phyloP scores from a whole-genome alignment of 2,113 vertebrate species.

The Nestor notabilis region DNA sequence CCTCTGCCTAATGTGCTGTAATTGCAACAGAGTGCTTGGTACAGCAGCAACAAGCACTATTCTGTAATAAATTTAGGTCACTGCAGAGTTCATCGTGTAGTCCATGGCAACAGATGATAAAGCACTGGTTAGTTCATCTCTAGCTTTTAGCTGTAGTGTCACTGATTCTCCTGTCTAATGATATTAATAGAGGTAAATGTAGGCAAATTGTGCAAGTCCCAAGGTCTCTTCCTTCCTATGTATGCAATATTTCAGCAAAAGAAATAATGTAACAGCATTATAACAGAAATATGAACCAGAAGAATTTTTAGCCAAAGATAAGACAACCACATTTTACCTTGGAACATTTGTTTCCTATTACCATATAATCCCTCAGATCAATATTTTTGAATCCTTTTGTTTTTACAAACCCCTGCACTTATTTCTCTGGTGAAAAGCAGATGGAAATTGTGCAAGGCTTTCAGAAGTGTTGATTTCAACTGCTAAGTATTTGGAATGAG shows the following conservation, averaged over 20 bases:
- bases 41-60: slow-evolving; percentile 23
- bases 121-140: slow-evolving; percentile 65
- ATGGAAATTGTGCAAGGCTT: background rate
- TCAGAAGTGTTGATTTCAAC: background rate
- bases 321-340: background rate
- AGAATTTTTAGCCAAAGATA: background rate
- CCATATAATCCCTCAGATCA: background rate
- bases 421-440: slow-evolving; percentile 8
- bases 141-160: slow-evolving; percentile 58
- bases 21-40: slow-evolving; percentile 73
- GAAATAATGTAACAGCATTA: background rate
- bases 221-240: slow-evolving; percentile 16
- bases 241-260: slow-evolving; percentile 27
- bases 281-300: background rate
- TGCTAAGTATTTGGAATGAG: background rate
- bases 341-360: background rate
- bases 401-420: background rate
- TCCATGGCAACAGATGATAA: slow-evolving; percentile 75
- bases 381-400: background rate
- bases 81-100: slow-evolving; percentile 76
- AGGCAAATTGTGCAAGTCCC: slow-evolving; percentile 52
- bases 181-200: slow-evolving; percentile 71
- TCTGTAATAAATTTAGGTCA: slow-evolving; percentile 80
- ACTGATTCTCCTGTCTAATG: slow-evolving; percentile 63
- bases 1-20: slow-evolving; percentile 74